Evolutionary conservation across 2,888 invertebrate genomes (phyloP), one percentile per base, ranked within the genome.

Genomic region (Andrena marginata): DNA sequence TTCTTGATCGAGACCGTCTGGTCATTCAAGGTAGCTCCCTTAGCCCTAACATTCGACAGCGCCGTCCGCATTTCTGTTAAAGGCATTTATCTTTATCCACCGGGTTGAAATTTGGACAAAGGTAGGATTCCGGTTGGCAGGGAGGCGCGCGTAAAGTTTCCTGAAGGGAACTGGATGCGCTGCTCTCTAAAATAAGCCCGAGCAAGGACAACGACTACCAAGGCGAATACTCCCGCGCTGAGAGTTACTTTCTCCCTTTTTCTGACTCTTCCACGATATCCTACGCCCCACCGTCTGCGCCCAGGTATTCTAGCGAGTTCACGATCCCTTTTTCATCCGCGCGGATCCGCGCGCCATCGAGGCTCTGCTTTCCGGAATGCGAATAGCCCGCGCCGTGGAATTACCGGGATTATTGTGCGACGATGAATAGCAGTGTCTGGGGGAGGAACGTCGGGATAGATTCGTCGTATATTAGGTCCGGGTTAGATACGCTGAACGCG

Each of bases 101-200:
- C 56, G 62, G 56, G 33, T 23, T 13, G 73, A 72, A 69, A 85
- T 78, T 75, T 31, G 60, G 62, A 29, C 33, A 64, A 86, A 84
- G 74, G 65, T 84, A 67, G 67, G 67, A 75, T 76, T 75, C 77
- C 84, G 63, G 59, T 74, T 85, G 67, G 75, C 51, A 60, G 85
- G 81, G 31, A 77, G 23, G 51, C 13, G 59, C 35, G 56, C 63
- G 74, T 72, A 83, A 83, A 75, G 68, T 82, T 74, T 71, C 23
- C 70, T 35, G 1, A 29, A n/a, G 67, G 20, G 42, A 75, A 68
- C 63, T 48, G 70, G 67, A 73, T 63, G 69, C 54, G 56, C 56
- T 42, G 67, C 59, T 70, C 69, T 80, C 67, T 72, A 56, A 48
- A 85, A 73, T 63, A 70, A 85, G 81, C 77, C 77, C 80, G 73